These are phyloP conservation scores for Vimba vimba DNA, from an alignment of 2,113 vertebrate species.

Conservation along the genomic window DNA sequence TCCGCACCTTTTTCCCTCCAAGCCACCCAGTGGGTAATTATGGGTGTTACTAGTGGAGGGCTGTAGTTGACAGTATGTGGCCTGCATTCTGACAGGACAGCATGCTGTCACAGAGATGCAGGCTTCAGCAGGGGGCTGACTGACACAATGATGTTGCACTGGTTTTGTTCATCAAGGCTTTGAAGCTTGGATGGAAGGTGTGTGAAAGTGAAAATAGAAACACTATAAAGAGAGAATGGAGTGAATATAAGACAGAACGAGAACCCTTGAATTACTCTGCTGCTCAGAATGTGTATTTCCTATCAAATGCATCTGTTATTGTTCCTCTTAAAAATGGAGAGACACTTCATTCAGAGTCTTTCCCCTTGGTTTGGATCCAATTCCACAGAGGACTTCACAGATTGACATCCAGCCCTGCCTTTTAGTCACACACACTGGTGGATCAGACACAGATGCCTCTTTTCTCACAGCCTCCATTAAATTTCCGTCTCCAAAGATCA, in stretches of 20 bases:
- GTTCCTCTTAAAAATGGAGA: slow-evolving; percentile 31
- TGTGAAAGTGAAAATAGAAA: slow-evolving; percentile 16
- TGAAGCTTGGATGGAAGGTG: neutral
- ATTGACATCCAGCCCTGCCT: slow-evolving; percentile 19
- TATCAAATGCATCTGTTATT: slow-evolving; percentile 14
- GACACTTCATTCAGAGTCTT: slow-evolving; percentile 30
- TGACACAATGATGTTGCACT: slow-evolving; percentile 18
- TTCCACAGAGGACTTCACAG: slow-evolving; percentile 31
- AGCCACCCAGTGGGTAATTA: slow-evolving; percentile 30
- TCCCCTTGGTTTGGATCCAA: slow-evolving; percentile 37
- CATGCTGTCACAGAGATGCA: neutral
- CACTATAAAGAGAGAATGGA: neutral
- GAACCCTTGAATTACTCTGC: slow-evolving; percentile 25
- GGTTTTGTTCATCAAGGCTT: neutral
- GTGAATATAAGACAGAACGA: neutral
- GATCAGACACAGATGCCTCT: slow-evolving; percentile 33
- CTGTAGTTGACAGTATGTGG: slow-evolving; percentile 2
- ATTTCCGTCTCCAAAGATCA: slow-evolving; percentile 22
- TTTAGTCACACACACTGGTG: slow-evolving; percentile 18
- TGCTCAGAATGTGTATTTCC: slow-evolving; percentile 24
- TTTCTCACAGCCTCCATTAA: slow-evolving; percentile 12
- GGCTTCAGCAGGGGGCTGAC: neutral
- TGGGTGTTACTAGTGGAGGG: neutral
- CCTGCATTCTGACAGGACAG: neutral
- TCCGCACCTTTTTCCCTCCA: neutral